A percentile compares a stretch with the other conserved stretches of the same genome.
These are phyloP conservation scores for Athetis lepigone DNA, from an alignment of 2,888 invertebrate species.

Conservation along the genomic window DNA sequence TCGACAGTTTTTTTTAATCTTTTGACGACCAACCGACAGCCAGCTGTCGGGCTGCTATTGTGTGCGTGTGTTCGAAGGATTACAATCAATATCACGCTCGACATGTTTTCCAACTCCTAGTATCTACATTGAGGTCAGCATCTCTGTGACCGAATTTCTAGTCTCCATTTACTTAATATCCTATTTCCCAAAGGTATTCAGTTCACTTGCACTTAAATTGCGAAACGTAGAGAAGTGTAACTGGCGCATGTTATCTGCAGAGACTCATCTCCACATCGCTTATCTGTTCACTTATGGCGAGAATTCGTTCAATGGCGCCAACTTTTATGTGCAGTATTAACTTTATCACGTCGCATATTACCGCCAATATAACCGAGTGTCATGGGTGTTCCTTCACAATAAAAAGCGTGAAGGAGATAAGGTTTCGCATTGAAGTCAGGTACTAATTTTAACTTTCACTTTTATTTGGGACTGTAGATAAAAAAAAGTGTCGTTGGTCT, in stretches of 20 bases:
- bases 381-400: conserved; percentile 18
- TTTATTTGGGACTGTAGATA: too few species aligned
- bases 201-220: conserved; percentile 1
- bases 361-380: conserved; percentile 28
- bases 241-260: conserved; percentile 22
- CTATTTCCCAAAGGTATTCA: background rate
- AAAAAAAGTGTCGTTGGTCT: too few species aligned
- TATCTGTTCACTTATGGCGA: conserved; percentile 31
- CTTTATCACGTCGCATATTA: conserved; percentile 38
- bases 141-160: background rate
- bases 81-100: too few species aligned
- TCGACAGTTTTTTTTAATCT: too few species aligned
- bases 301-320: conserved; percentile 28
- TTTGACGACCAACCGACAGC: too few species aligned
- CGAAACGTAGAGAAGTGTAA: conserved; percentile 8
- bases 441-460: too few species aligned
- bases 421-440: too few species aligned
- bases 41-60: too few species aligned
- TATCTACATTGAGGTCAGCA: background rate
- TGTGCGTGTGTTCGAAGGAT: too few species aligned
- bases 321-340: conserved; percentile 44
- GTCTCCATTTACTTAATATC: background rate
- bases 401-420: conserved; percentile 10
- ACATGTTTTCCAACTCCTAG: too few species aligned
- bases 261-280: conserved; percentile 16